Evolutionary conservation across 2,888 invertebrate species (phyloP), one percentile per base, ranked within the genome.

Genomic region (Hymenopus coronatus): DNA sequence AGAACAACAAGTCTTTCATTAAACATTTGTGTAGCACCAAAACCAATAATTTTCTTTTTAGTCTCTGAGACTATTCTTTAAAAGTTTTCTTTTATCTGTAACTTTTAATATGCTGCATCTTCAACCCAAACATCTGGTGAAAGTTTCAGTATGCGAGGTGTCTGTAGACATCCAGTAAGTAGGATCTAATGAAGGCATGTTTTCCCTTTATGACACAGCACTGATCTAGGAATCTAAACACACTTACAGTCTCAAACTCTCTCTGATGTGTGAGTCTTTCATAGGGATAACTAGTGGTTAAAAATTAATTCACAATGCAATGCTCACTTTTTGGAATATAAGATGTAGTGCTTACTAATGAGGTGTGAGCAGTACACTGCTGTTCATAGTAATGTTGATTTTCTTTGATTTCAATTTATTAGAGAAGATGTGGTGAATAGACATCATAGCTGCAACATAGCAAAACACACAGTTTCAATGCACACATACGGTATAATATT

Each of bases 121-220:
- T 70, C 54, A 70, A 70, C 25, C 54, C 54, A 20, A 70, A 70
- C 54, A 70, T 70, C 54, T 70, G 54, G 54, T 70, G 54, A 70
- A 70, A 82, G 30, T 30, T 87, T 87, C 33, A 33, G 82, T 82
- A 87, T 87, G 87, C 87, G 87, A 87, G 87, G 87, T 87, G 87
- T 87, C 82, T 87, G 87, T 82, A 82, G 82, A 30, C 81, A 86
- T 81, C 86, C 54, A 30, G 7, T 70, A 54, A 82, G 82, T 82
- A 82, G 27, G 82, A 87, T 87, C 82, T 33, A 87, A 33, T 70
- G 87, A 87, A 87, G 87, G 87, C 87, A 87, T 86, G 54, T 54
- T 85, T 85, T 85, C 54, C 28, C 9, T 85, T n/a, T 30, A 87
- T 33, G 87, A 87, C 82, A 87, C 87, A 87, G 54, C 81, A 81